These are phyloP conservation scores for Drosophila mayri DNA, from an alignment of 1,140 invertebrate genomes.

Conservation along the genomic window DNA sequence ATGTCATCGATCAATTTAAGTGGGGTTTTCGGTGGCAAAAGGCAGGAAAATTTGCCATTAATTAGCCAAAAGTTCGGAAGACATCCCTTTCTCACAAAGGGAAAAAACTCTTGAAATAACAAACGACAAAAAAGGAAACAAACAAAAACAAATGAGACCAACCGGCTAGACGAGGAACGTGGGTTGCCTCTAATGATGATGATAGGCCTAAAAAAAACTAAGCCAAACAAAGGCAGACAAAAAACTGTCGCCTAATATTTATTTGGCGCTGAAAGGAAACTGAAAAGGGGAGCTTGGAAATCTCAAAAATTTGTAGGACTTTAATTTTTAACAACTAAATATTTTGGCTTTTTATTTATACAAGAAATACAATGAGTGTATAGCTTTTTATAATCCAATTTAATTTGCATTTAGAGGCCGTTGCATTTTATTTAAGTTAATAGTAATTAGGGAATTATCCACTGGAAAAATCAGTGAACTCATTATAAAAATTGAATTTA, in stretches of 20 bases:
- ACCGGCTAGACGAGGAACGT: slow-evolving; percentile 52
- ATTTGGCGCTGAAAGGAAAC: slow-evolving; percentile 44
- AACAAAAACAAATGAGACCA: slow-evolving; percentile 36
- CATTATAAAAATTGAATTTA: slow-evolving; percentile 11
- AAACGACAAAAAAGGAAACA: slow-evolving; percentile 19
- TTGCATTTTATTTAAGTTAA: background rate
- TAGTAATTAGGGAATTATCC: slow-evolving; percentile 14
- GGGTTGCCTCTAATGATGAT: slow-evolving; percentile 67
- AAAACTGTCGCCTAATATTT: slow-evolving; percentile 70
- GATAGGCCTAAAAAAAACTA: slow-evolving; percentile 39
- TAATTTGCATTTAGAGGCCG: background rate
- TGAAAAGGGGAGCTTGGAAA: slow-evolving; percentile 17
- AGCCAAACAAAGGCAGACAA: slow-evolving; percentile 39
- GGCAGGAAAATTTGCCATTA: slow-evolving; percentile 72
- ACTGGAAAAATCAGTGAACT: slow-evolving; percentile 2
- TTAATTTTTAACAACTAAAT: slow-evolving; percentile 8
- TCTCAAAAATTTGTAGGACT: background rate
- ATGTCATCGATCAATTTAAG: slow-evolving; percentile 68
- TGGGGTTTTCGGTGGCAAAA: slow-evolving; percentile 35
- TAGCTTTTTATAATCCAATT: background rate
- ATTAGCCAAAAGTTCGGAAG: slow-evolving; percentile 60
- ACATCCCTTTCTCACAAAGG: slow-evolving; percentile 31
- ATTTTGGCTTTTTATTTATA: background rate
- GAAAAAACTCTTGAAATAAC: slow-evolving; percentile 43
- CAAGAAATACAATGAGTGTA: background rate